A percentile compares a stretch with the other conserved stretches of the same genome.
phyloP scores from a whole-genome alignment of 2,888 invertebrate genomes.

The Tupiocoris notatus region DNA sequence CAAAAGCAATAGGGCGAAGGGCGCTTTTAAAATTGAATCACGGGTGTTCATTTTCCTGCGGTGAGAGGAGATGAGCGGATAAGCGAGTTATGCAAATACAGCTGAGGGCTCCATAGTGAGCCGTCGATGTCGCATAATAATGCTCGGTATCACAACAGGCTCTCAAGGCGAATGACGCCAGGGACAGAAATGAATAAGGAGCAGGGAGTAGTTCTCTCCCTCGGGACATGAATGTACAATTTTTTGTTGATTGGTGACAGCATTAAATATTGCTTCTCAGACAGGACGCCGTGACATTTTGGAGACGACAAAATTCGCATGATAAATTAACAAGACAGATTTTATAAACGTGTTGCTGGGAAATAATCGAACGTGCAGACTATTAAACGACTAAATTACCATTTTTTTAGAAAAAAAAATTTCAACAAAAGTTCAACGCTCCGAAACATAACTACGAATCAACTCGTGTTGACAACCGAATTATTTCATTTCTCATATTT shows the following conservation, averaged over 20 bases:
- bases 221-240: background rate
- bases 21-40: conserved; percentile 29
- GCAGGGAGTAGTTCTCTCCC: background rate
- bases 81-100: conserved; percentile 37
- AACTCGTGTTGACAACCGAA: no score
- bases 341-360: no score
- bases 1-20: background rate
- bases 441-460: no score
- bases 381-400: no score
- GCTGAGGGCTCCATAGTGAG: conserved; percentile 15
- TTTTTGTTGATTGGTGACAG: background rate
- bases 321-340: no score
- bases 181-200: background rate
- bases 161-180: background rate
- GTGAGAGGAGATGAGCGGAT: conserved; percentile 25
- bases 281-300: no score
- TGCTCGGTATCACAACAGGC: conserved; percentile 34
- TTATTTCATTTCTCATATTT: no score
- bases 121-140: conserved; percentile 34
- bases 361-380: no score
- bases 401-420: no score
- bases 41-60: conserved; percentile 24
- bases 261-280: background rate
- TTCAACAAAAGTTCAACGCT: no score
- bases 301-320: no score